phyloP scores from a whole-genome alignment of 1,140 invertebrate species.

The Nasonia longicornis region DNA sequence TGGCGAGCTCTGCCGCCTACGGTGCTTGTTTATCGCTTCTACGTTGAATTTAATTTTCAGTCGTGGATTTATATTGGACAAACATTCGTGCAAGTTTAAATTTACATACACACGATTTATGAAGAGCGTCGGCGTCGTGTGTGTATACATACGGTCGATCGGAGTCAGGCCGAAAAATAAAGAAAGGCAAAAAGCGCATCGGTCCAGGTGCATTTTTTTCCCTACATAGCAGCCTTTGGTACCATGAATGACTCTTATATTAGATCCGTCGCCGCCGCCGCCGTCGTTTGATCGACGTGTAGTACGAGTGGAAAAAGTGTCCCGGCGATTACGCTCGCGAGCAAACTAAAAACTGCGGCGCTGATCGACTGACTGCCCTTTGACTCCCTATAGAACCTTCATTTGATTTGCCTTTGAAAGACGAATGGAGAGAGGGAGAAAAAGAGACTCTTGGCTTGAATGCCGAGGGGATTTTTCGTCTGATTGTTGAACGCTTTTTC shows the following conservation, averaged over 20 bases:
- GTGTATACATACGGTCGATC: not conserved
- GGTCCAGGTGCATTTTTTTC: not conserved
- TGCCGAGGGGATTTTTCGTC: not conserved
- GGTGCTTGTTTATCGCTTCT: no score
- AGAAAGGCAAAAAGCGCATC: not conserved
- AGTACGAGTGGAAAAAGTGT: not conserved
- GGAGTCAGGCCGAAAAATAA: not conserved
- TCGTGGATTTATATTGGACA: no score
- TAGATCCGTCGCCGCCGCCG: not conserved
- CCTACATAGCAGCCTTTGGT: not conserved
- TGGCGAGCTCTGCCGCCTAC: no score
- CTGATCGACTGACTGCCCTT: conserved; percentile 1
- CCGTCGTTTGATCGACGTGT: conserved; percentile 15
- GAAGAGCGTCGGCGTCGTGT: not conserved
- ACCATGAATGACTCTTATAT: conserved; percentile 16
- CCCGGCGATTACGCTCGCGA: not conserved
- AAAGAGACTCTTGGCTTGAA: not conserved
- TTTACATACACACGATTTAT: no score
- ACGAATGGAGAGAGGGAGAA: not conserved
- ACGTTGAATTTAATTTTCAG: no score
- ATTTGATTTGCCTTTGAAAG: conserved; percentile 31
- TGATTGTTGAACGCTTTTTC: conserved; percentile 26
- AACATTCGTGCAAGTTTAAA: no score
- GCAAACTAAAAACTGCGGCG: conserved; percentile 20
- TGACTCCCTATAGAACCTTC: not conserved